phyloP scores from a whole-genome alignment of 2,113 vertebrate species.

The Leuciscus idus region DNA sequence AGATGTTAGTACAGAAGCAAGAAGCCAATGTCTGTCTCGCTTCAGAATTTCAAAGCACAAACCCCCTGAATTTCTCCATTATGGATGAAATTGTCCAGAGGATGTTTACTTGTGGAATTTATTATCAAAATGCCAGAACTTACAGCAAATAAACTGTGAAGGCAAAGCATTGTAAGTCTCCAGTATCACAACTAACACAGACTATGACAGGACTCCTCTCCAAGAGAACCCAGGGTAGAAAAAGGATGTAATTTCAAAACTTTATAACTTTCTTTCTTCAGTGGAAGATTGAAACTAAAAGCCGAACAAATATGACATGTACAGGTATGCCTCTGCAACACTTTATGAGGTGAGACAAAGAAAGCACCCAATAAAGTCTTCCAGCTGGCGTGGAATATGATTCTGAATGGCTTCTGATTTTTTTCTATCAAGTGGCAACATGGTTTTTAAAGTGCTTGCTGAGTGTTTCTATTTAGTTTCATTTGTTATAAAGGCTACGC shows the following conservation, averaged over 20 bases:
- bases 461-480: constrained; percentile 39
- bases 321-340: not conserved
- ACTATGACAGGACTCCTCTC: not conserved
- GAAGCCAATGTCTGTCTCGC: not conserved
- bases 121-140: not conserved
- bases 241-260: not conserved
- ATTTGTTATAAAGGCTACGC: not conserved
- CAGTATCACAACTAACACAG: not conserved
- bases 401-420: constrained; percentile 24
- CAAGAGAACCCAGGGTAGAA: not conserved
- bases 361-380: not conserved
- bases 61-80: constrained; percentile 2
- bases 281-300: constrained; percentile 3
- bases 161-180: not conserved
- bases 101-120: not conserved
- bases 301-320: constrained; percentile 32
- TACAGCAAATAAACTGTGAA: not conserved
- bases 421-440: constrained; percentile 41
- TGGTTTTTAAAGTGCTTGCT: constrained; percentile 27
- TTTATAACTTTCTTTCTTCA: not conserved
- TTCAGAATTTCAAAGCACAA: not conserved
- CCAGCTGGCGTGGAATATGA: not conserved
- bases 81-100: constrained; percentile 25
- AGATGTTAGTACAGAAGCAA: not conserved
- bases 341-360: constrained; percentile 3